Evolutionary conservation across 2,888 invertebrate species (phyloP), one percentile per base, ranked within the genome.

Genomic region (Pegoplata infirma): DNA sequence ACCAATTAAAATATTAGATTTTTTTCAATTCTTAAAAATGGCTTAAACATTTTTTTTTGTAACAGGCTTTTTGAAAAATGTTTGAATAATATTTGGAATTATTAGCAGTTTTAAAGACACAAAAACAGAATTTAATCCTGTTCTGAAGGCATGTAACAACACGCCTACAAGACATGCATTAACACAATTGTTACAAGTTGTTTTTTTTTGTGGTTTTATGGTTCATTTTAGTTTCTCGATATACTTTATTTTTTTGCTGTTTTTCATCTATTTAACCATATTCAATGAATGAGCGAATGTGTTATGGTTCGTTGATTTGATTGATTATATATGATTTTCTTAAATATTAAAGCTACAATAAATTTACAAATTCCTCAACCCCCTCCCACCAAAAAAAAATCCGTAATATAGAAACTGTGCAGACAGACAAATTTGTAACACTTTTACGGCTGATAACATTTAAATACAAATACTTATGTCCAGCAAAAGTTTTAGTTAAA

Each of bases 321-420:
- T 69, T 78, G 77, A 68, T 68, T 73, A 46, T 73, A 67, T 72
- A 56, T 67, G 66, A 67, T 77, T 77, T 72, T 56, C 40, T 28
- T 61, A 67, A 56, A 47, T 49, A 23, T n/a, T n/a, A n/a, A n/a
- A n/a, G n/a, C 21, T 14, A 17, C 6, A 32, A n/a, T 36, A 21
- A 49, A 23, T n/a, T 8, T 19, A 12, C 2, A 49, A n/a, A n/a
- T n/a, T n/a, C n/a, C n/a, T n/a, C n/a, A n/a, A n/a, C n/a, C n/a
- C n/a, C n/a, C n/a, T n/a, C n/a, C n/a, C n/a, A n/a, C n/a, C n/a
- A n/a, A n/a, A n/a, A n/a, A n/a, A 19, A 16, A 61, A 32, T 19
- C 1, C 17, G 47, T 21, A 17, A 17, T 47, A 25, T 19, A 49
- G 44, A n/a, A 46, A 61, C 10, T 32, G 28, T 36, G 19, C 21